These are phyloP conservation scores for Grapholita molesta DNA, from an alignment of 1,140 invertebrate species.

Conservation along the genomic window DNA sequence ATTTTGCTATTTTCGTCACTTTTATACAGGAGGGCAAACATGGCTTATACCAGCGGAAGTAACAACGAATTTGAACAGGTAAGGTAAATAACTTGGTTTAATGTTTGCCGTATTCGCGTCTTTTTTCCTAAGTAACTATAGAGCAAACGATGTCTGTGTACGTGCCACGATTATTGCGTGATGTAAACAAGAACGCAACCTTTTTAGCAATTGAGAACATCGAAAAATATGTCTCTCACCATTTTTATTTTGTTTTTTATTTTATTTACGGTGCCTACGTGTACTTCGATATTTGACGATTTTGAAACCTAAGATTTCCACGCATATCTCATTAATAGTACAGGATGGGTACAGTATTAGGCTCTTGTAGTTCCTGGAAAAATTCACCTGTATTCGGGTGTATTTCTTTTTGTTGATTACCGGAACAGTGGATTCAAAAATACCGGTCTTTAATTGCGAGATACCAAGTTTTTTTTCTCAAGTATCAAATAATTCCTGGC, in stretches of 20 bases:
- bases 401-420: too few species aligned
- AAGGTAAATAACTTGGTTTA: background rate
- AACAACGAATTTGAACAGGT: background rate
- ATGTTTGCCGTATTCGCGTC: background rate
- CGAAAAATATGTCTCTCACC: background rate
- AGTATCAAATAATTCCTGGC: too few species aligned
- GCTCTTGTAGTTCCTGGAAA: too few species aligned
- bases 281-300: background rate
- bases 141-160: background rate
- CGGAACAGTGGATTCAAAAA: too few species aligned
- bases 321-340: background rate
- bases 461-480: too few species aligned
- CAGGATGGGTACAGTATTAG: background rate
- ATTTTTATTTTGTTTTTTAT: background rate
- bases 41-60: background rate
- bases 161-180: background rate
- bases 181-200: background rate
- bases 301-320: background rate
- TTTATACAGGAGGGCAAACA: background rate
- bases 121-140: background rate
- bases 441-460: too few species aligned
- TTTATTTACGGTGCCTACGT: background rate
- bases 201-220: slow-evolving; percentile 1
- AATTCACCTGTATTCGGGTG: too few species aligned
- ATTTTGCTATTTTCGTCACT: background rate